These are phyloP conservation scores for Carettochelys insculpta DNA, from an alignment of 2,113 vertebrate genomes.

Conservation along the genomic window DNA sequence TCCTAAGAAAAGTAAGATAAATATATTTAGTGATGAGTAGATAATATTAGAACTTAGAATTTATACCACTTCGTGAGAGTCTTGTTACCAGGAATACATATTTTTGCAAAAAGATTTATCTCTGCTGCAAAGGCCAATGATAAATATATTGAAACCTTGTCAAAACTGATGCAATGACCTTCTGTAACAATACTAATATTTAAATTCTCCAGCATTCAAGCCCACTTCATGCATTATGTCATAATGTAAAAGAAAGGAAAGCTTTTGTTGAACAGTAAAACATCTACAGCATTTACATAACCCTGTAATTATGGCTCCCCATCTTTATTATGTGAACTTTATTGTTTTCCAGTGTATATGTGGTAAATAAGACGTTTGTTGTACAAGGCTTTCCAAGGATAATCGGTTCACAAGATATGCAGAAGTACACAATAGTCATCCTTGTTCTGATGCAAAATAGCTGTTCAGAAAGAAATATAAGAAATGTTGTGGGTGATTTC, in stretches of 20 bases:
- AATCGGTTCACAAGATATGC: background rate
- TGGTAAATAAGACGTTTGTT: background rate
- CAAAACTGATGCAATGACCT: background rate
- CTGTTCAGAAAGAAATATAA: background rate
- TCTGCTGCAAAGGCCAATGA: background rate
- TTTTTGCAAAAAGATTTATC: background rate
- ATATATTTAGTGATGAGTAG: background rate
- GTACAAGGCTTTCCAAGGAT: background rate
- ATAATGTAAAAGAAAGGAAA: background rate
- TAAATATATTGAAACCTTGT: background rate
- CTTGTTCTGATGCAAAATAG: background rate
- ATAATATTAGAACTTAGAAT: background rate
- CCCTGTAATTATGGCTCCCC: background rate
- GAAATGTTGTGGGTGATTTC: background rate
- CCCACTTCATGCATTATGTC: background rate
- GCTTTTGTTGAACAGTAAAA: background rate
- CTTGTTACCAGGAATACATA: background rate
- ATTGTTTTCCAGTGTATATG: background rate
- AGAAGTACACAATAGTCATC: background rate
- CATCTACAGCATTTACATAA: background rate
- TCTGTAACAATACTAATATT: background rate
- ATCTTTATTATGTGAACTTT: background rate
- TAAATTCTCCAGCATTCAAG: background rate
- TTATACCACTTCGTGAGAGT: background rate
- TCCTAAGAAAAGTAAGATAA: background rate